These are phyloP conservation scores for Drosophila grimshawi DNA, from an alignment of 1,140 invertebrate species.

Conservation along the genomic window DNA sequence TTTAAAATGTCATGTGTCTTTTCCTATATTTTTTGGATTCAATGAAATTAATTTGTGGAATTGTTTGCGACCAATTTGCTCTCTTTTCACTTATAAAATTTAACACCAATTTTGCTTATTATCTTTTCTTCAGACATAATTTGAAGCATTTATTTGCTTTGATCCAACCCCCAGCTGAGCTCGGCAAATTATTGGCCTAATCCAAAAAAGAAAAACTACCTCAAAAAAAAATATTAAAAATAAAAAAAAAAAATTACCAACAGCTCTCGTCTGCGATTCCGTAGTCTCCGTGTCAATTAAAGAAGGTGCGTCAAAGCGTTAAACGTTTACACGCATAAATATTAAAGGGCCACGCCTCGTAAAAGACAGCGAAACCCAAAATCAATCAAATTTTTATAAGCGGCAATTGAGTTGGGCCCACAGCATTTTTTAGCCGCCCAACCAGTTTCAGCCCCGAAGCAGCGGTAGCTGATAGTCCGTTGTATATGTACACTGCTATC, in stretches of 20 bases:
- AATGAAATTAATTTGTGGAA: neutral
- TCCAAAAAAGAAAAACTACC: slow-evolving; percentile 1
- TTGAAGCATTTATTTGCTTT: slow-evolving; percentile 16
- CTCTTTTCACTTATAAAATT: neutral
- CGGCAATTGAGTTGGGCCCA: slow-evolving; percentile 46
- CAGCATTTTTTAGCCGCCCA: slow-evolving; percentile 24
- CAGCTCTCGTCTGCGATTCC: slow-evolving; percentile 3
- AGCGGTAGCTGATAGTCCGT: slow-evolving; percentile 8
- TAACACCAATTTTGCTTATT: slow-evolving; percentile 13
- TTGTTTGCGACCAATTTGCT: neutral
- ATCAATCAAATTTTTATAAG: slow-evolving; percentile 56
- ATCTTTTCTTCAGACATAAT: neutral
- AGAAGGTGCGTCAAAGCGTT: slow-evolving; percentile 34
- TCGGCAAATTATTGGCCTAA: slow-evolving; percentile 7
- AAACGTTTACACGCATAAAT: slow-evolving; percentile 72
- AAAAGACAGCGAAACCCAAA: slow-evolving; percentile 26
- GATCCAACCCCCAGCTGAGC: slow-evolving; percentile 6
- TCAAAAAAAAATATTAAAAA: slow-evolving; percentile 1
- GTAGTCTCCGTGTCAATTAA: slow-evolving; percentile 28
- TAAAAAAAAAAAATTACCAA: neutral
- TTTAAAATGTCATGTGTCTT: too few species aligned
- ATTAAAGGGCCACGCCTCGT: slow-evolving; percentile 19
- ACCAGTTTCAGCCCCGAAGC: slow-evolving; percentile 6
- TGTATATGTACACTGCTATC: slow-evolving; percentile 1
- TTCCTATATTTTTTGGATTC: too few species aligned